phyloP scores from a whole-genome alignment of 2,113 vertebrate species.

The Camelus dromedarius region DNA sequence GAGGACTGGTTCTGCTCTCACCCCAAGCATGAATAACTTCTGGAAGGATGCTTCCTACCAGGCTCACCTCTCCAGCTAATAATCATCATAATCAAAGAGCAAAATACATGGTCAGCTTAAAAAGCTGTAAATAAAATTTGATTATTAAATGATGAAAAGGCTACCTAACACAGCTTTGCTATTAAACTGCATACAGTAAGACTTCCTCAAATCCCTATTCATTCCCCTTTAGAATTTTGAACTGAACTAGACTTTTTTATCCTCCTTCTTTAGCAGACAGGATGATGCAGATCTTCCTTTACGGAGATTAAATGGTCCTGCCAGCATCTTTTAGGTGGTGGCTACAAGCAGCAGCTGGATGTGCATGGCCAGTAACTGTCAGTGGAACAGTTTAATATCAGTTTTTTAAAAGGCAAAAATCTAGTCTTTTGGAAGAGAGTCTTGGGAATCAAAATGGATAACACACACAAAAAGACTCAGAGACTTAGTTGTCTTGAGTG shows the following conservation, averaged over 20 bases:
- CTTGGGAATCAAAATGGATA: conserved; percentile 21
- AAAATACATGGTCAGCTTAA: background rate
- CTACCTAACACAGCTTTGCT: background rate
- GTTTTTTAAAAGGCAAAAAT: conserved; percentile 22
- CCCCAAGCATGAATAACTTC: background rate
- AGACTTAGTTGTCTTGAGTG: background rate
- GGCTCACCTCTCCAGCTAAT: background rate
- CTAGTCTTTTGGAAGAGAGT: background rate
- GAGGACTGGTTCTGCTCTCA: background rate
- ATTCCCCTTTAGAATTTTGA: conserved; percentile 1
- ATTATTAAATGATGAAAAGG: background rate
- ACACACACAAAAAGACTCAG: background rate
- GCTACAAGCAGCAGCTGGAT: background rate
- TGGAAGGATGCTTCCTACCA: background rate
- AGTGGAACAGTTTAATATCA: conserved; percentile 1
- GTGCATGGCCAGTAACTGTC: conserved; percentile 18
- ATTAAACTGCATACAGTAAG: background rate
- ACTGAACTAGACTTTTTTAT: background rate
- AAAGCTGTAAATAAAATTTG: conserved; percentile 15
- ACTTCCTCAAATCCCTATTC: background rate
- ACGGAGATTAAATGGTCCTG: conserved; percentile 22
- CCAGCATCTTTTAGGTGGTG: background rate
- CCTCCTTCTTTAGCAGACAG: background rate
- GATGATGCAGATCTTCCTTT: background rate
- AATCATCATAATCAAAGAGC: background rate